phyloP scores from a whole-genome alignment of 2,797 vertebrate species.

The Gephyroberyx darwinii region DNA sequence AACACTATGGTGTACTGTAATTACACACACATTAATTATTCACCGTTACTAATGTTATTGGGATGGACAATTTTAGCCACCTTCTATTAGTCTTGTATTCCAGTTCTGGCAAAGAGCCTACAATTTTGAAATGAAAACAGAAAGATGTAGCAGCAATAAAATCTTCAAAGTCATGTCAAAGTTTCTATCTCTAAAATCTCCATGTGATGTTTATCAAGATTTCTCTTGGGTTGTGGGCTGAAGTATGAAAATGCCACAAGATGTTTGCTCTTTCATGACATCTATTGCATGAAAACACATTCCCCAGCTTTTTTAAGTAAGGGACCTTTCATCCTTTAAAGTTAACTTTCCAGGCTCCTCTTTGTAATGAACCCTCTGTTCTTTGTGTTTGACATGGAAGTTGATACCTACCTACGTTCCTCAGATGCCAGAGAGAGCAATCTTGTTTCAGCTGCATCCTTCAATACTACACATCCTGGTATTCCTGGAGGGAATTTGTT shows the following conservation, averaged over 20 bases:
- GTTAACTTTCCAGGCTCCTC: background rate
- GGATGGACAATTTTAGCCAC: conserved; percentile 46
- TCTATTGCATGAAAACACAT: too few relatives aligned
- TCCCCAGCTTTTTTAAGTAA: too few relatives aligned
- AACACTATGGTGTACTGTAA: conserved; percentile 56
- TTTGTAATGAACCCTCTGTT: conserved; percentile 14
- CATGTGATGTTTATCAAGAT: background rate
- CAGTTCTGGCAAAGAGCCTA: conserved; percentile 25
- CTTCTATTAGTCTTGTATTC: conserved; percentile 43
- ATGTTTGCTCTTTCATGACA: too few relatives aligned
- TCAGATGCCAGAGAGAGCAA: conserved; percentile 1
- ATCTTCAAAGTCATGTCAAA: conserved; percentile 12
- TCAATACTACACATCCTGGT: conserved; percentile 49
- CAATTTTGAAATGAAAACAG: background rate
- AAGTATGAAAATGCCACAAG: background rate
- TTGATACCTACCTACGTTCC: conserved; percentile 23
- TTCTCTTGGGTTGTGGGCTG: background rate
- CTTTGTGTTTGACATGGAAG: conserved; percentile 17
- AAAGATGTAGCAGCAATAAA: background rate
- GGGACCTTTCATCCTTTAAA: background rate
- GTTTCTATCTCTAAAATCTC: conserved; percentile 2
- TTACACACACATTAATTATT: conserved; percentile 69
- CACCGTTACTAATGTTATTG: conserved; percentile 60
- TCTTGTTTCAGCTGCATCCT: conserved; percentile 58
- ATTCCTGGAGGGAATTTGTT: conserved; percentile 67